phyloP scores from a whole-genome alignment of 2,113 vertebrate genomes.

The Thamnaconus septentrionalis region DNA sequence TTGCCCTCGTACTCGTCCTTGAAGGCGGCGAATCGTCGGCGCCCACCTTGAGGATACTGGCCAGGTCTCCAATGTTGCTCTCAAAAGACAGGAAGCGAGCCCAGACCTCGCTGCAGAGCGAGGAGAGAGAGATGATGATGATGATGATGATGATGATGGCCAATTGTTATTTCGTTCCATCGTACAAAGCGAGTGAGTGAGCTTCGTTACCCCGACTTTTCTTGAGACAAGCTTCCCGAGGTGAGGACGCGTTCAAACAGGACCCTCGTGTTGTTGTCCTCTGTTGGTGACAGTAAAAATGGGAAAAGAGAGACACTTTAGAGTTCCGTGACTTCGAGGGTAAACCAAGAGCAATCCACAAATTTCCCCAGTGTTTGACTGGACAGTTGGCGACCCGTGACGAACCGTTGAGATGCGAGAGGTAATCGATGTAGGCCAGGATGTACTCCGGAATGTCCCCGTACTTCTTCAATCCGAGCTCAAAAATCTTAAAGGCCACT shows the following conservation, averaged over 20 bases:
- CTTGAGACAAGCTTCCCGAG: constrained; percentile 95
- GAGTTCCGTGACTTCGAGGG: neutral
- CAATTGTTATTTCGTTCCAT: neutral
- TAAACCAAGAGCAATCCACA: neutral
- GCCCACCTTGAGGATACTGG: constrained; percentile 97
- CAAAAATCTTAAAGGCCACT: constrained; percentile 99
- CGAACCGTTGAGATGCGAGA: constrained; percentile 98
- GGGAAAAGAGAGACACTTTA: neutral
- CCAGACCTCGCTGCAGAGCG: constrained; percentile 89
- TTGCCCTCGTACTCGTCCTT: constrained; percentile 98
- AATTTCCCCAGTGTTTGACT: neutral
- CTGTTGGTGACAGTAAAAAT: constrained; percentile 64
- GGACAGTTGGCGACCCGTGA: neutral
- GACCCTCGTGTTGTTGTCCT: constrained; percentile 99
- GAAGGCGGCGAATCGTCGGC: constrained; percentile 93
- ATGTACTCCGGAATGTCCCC: constrained; percentile 99
- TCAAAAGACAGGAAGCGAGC: constrained; percentile 96
- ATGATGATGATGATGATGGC: too few relatives aligned
- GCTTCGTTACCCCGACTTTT: constrained; percentile 90
- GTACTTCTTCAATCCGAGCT: constrained; percentile 97
- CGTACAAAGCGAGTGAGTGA: neutral
- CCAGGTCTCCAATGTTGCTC: constrained; percentile 97
- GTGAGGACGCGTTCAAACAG: constrained; percentile 98
- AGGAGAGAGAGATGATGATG: neutral
- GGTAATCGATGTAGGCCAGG: constrained; percentile 97